A percentile compares a stretch with the other conserved stretches of the same genome.
Evolutionary conservation across 2,113 vertebrate species (phyloP).

Genomic region (Pseudorectes ferrugineus): DNA sequence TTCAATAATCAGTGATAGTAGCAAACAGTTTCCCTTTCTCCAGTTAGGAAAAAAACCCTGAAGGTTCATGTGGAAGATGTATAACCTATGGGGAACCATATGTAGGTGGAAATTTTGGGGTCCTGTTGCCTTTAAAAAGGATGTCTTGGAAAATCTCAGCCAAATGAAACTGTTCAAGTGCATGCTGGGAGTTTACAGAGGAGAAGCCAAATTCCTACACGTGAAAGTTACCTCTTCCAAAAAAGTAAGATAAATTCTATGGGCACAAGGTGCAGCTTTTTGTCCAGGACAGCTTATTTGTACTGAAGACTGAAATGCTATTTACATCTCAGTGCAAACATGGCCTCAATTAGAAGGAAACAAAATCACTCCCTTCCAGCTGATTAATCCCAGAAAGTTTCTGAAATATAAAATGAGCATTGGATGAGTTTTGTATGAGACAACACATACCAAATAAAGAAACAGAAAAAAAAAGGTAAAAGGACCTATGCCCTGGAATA

Average conservation of each 20-base stretch:
- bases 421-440: not conserved
- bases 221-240: not conserved
- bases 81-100: not conserved
- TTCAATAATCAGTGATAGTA: not conserved
- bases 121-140: not conserved
- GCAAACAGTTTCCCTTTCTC: not conserved
- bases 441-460: not conserved
- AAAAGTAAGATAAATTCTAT: not conserved
- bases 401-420: not conserved
- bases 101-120: not conserved
- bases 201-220: not conserved
- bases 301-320: not conserved
- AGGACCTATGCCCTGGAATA: not conserved
- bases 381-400: not conserved
- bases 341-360: not conserved
- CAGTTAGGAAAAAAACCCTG: fast-evolving
- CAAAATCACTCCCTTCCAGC: not conserved
- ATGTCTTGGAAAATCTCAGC: not conserved
- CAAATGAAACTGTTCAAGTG: not conserved
- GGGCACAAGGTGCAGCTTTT: not conserved
- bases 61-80: not conserved
- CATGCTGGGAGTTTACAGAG: not conserved
- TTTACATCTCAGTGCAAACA: not conserved
- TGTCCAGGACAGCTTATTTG: not conserved
- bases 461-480: not conserved